These are phyloP conservation scores for Hyposoter dolosus DNA, from an alignment of 2,888 invertebrate genomes.

Conservation along the genomic window DNA sequence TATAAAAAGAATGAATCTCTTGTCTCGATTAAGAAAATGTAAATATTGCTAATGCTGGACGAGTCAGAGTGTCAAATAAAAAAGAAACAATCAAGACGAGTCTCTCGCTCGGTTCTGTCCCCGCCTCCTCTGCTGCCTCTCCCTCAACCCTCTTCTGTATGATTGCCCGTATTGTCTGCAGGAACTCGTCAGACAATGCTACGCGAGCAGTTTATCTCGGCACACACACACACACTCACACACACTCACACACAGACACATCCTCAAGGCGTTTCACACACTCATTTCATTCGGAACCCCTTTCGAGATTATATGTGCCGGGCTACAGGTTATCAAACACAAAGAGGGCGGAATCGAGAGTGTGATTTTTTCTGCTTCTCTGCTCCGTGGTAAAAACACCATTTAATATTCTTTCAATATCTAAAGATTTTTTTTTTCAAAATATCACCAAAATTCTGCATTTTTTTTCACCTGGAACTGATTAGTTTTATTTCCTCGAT, in stretches of 20 bases:
- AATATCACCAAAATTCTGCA: neutral
- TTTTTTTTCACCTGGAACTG: neutral
- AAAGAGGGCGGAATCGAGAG: neutral
- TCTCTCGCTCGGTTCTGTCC: slow-evolving; percentile 31
- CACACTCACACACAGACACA: neutral
- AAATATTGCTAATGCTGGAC: neutral
- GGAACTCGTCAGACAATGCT: slow-evolving; percentile 66
- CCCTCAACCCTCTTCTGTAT: slow-evolving; percentile 66
- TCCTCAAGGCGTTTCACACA: slow-evolving; percentile 20
- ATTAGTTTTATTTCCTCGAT: neutral
- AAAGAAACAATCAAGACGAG: slow-evolving; percentile 70
- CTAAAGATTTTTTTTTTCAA: neutral
- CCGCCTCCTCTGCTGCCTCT: too few species aligned
- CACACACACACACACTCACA: slow-evolving; percentile 30
- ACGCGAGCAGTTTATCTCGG: slow-evolving; percentile 67
- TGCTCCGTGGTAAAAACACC: neutral
- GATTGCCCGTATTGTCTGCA: slow-evolving; percentile 73
- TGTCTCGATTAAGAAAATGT: neutral
- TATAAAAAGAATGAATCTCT: neutral
- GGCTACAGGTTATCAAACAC: slow-evolving; percentile 13
- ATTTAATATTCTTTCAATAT: neutral
- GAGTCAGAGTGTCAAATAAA: slow-evolving; percentile 51
- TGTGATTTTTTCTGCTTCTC: slow-evolving; percentile 33
- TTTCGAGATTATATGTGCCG: slow-evolving; percentile 51
- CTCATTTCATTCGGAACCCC: slow-evolving; percentile 29